Evolutionary conservation across 2,888 invertebrate species (phyloP).

Genomic region (Sminthurides aquaticus): DNA sequence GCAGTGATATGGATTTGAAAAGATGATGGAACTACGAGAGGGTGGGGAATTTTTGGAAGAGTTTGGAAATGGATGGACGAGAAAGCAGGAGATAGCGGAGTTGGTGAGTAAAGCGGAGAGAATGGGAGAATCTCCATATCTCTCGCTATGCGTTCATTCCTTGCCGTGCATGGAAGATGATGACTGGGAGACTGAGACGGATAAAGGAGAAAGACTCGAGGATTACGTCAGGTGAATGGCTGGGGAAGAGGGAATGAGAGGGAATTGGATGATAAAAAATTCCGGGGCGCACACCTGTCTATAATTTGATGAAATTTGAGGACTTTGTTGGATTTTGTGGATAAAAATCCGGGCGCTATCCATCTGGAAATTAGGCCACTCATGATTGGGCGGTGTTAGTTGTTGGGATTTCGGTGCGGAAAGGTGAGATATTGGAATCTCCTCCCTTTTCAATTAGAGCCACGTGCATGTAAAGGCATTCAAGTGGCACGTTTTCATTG

Average conservation of each 20-base stretch:
- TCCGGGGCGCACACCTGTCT: neutral
- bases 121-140: too few relatives aligned
- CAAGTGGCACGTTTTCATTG: slow-evolving; percentile 18
- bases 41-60: neutral
- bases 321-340: neutral
- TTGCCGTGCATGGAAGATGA: too few relatives aligned
- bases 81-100: too few relatives aligned
- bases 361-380: neutral
- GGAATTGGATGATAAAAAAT: slow-evolving; percentile 9
- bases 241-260: neutral
- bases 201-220: neutral
- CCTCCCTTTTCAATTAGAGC: slow-evolving; percentile 44
- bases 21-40: neutral
- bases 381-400: neutral
- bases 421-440: slow-evolving; percentile 28
- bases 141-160: too few relatives aligned
- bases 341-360: neutral
- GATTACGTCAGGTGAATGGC: slow-evolving; percentile 4
- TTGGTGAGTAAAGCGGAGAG: too few relatives aligned
- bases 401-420: neutral
- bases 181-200: too few relatives aligned
- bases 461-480: slow-evolving; percentile 33
- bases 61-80: too few relatives aligned
- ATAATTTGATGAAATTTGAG: neutral
- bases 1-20: too few relatives aligned